Base-by-base conservation (phyloP, 1,140 invertebrate species). In the Zaprionus ornatus region DNA sequence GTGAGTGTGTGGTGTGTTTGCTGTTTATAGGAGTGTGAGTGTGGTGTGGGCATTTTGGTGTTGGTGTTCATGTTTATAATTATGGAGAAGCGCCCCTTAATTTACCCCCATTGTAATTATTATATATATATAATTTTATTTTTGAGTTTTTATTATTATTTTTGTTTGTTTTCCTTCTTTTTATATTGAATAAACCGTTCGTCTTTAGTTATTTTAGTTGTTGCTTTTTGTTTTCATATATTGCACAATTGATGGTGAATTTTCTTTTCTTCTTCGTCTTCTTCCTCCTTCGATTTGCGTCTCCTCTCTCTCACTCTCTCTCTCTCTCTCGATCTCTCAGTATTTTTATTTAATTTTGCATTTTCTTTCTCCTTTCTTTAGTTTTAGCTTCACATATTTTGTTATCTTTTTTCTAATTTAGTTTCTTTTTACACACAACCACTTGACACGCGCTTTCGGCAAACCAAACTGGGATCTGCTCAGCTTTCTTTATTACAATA, bases 401-500 rank as follows among this genome's bases (percentile, higher is more conserved):
- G n/a, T 42, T 67, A 32, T 32, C 9, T 2, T 32, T 32, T 32
- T 67, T 42, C 42, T 37, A 74, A 35, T 73, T 66, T 60, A 73
- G 19, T 69, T 74, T 57, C 19, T 37, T 62, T 65, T 66, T 66
- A 15, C 56, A 85, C 85, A 88, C 85, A 88, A 88, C 85, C 85
- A 88, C 78, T 77, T 79, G 79, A 82, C 72, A 74, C 55, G 32
- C 29, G 50, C 75, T 73, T 74, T 85, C 79, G 79, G 81, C 86
- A 90, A 88, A 82, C 75, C 78, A 74, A 67, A 65, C 25, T 9
- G 23, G n/a, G 12, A 17, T 15, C 25, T 3, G 10, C 29, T 19
- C 23, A 19, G 25, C 25, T 19, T 57, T 15, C 13, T 50, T 23
- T 50, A 50, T 50, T 13, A 50, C 19, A 19, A 32, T 32, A 32